Evolutionary conservation across 2,113 vertebrate species (phyloP), one percentile per base, ranked within the genome.

Genomic region (Labeo rohita): DNA sequence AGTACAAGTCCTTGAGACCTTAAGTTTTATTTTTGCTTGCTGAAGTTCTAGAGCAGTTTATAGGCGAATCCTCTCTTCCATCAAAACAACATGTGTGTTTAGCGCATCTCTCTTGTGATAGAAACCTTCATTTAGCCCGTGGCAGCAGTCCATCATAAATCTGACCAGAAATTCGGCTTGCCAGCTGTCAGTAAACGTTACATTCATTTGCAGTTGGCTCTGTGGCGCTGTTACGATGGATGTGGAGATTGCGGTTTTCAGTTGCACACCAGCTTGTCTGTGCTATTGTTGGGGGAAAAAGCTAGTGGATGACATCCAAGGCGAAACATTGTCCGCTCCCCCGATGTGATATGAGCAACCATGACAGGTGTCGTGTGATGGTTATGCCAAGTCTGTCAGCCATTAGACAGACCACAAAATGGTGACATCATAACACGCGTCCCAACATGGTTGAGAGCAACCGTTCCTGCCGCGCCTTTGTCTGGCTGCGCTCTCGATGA

Each of bases 321-420:
- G 3, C 65, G 15, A 70, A 80, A 43, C 59, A 56, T 76, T 6
- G 21, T 76, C 76, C 21, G 10, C 73, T n/a, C n/a, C 34, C 34
- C 52, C 18, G 1, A 73, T 77, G 84, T 85, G 88, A 87, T 77
- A 52, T 74, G 73, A 87, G 28, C 21, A 8, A 65, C 77, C 28
- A 1, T 85, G 88, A 79, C 85, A 85, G 85, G 78, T 83, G 85
- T 87, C 47, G 63, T 84, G 82, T 80, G 86, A 73, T 45, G 75
- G 68, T 72, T 49, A 43, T 73, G 73, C 83, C 80, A 78, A 85
- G 76, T 83, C 79, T 81, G 73, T 83, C 63, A 76, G 54, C 23
- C 39, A 36, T 85, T 73, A 28, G 43, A 84, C 82, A 49, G 45
- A 77, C 68, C 54, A 18, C 34, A 56, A 78, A 56, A 68, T 66